phyloP scores from a whole-genome alignment of 2,113 vertebrate species.

The Terrapene triunguis region DNA sequence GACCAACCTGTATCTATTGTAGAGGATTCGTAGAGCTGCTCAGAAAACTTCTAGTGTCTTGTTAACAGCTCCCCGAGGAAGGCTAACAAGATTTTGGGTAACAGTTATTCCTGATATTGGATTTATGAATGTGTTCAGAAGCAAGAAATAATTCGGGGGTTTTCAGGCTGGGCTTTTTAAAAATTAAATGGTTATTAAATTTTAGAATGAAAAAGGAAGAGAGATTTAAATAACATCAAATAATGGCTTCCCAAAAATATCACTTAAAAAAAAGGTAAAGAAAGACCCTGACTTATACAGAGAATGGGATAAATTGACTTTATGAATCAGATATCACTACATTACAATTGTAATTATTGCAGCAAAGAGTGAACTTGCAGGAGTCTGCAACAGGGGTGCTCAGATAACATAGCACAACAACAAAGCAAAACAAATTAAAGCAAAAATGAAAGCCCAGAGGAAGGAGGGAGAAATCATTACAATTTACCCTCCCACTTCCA shows the following conservation, averaged over 20 bases:
- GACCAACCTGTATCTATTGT: not conserved
- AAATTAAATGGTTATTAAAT: not conserved
- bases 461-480: not conserved
- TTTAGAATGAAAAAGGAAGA: not conserved
- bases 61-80: not conserved
- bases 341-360: not conserved
- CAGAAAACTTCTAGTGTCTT: not conserved
- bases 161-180: not conserved
- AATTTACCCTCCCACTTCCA: not conserved
- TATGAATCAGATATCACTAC: not conserved
- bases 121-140: not conserved
- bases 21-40: not conserved
- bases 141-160: not conserved
- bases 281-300: accelerated
- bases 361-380: not conserved
- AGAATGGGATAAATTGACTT: not conserved
- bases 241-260: not conserved
- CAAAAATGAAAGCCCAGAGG: not conserved
- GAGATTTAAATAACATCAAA: not conserved
- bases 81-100: not conserved
- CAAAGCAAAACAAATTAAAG: not conserved
- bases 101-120: not conserved
- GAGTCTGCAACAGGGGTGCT: not conserved
- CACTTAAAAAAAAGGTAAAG: not conserved
- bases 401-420: not conserved